Conservation (phyloP, 2,113 vertebrate species). For the Oncorhynchus kisutch region DNA sequence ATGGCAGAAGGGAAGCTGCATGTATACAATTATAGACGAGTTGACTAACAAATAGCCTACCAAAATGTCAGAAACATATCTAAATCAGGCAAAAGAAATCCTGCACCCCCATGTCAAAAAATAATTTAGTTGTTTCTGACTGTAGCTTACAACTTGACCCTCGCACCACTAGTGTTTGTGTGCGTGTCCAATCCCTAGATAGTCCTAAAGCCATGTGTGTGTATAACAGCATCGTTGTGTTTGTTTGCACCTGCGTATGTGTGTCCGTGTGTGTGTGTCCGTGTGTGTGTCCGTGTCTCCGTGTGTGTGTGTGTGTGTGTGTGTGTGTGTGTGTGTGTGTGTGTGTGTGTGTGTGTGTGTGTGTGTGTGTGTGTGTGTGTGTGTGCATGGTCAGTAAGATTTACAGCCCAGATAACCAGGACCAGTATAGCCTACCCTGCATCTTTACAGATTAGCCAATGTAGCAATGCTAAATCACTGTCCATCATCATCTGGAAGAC, state of each 20-base stretch:
- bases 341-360: neutral
- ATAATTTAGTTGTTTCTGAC: too few species aligned
- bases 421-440: neutral
- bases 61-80: too few species aligned
- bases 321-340: neutral
- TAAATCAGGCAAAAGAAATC: neutral
- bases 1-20: too few species aligned
- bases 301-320: neutral
- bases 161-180: neutral
- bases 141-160: too few species aligned
- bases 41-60: too few species aligned
- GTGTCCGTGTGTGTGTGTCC: too few species aligned
- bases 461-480: neutral
- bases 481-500: neutral
- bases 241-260: neutral
- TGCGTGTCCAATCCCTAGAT: neutral
- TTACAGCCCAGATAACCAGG: neutral
- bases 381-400: neutral
- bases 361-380: conserved; percentile 1
- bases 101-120: too few species aligned
- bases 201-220: neutral
- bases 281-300: neutral
- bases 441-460: neutral
- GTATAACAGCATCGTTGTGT: neutral
- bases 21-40: too few species aligned